Evolutionary conservation across 2,888 invertebrate species (phyloP).

Genomic region (Lymantria monacha): DNA sequence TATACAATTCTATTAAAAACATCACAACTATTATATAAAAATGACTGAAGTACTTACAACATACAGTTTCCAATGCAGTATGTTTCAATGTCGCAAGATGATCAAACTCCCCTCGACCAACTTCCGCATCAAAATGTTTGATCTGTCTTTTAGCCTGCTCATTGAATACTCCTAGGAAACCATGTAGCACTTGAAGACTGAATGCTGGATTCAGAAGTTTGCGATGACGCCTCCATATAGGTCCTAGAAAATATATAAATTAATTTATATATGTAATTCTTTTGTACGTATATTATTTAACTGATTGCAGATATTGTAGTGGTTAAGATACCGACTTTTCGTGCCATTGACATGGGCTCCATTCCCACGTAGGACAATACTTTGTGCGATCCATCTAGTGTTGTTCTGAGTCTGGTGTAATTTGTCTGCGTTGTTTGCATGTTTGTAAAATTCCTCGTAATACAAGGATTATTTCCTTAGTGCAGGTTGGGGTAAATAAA

Average conservation of each 20-base stretch:
- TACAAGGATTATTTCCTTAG: no score
- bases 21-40: background rate
- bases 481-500: no score
- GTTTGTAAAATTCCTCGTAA: no score
- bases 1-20: no score
- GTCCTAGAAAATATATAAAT: conserved; percentile 24
- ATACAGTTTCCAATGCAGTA: conserved; percentile 40
- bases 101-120: conserved; percentile 37
- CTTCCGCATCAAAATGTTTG: conserved; percentile 24
- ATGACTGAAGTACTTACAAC: conserved; percentile 35
- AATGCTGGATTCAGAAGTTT: conserved; percentile 48
- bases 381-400: no score
- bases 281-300: background rate
- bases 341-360: no score
- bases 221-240: conserved; percentile 46
- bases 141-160: conserved; percentile 32
- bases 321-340: no score
- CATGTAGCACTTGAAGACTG: conserved; percentile 37
- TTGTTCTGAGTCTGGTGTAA: no score
- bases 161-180: conserved; percentile 43
- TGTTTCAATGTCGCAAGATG: conserved; percentile 31
- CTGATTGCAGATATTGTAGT: background rate
- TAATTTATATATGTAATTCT: no score
- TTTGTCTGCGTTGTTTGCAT: no score
- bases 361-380: no score